Evolutionary conservation across 2,797 vertebrate species (phyloP), one percentile per base, ranked within the genome.

Genomic region (Gymnopithys bicolor): DNA sequence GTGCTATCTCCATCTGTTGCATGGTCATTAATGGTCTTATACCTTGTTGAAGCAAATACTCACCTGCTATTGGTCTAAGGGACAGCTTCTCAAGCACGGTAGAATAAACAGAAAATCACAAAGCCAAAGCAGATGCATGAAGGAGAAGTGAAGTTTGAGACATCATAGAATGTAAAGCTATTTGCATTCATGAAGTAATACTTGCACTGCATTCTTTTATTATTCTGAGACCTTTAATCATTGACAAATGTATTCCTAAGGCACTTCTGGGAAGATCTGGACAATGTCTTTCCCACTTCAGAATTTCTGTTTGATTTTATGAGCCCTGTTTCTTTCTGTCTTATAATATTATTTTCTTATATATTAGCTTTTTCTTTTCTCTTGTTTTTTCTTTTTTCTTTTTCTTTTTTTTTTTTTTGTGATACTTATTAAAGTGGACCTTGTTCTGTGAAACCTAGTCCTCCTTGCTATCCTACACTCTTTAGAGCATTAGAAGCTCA

Each of bases 151-250:
- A 13, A 60, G 30, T 74, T 77, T 89, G 49, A 87, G 64, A 60
- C 24, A 73, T 16, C 0, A 1, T 5, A 69, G 30, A 63, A 63
- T 10, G 24, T 48, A 82, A 84, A 71, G 35, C 9, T 35, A 62
- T 71, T 88, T 78, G n/a, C 52, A 84, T 49, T 93, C 46, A 70
- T 32, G n/a, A 95, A 84, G 23, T 41, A 19, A 48, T 58, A 86
- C 7, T 46, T 32, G 28, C 5, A 70, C 8, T 46, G 19, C 49
- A 84, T 75, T 81, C 78, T 64, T 23, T 46, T 68, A 84, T 71
- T 84, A 80, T 74, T 75, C 37, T 74, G 33, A 85, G 94, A 81
- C 5, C 24, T 93, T 88, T 63, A 90, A 88, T 71, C 49, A 74
- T 23, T 58, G 8, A 68, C 30, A 73, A 93, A 73, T 33, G 8